phyloP scores from a whole-genome alignment of 2,113 vertebrate species.

The Misgurnus anguillicaudatus region DNA sequence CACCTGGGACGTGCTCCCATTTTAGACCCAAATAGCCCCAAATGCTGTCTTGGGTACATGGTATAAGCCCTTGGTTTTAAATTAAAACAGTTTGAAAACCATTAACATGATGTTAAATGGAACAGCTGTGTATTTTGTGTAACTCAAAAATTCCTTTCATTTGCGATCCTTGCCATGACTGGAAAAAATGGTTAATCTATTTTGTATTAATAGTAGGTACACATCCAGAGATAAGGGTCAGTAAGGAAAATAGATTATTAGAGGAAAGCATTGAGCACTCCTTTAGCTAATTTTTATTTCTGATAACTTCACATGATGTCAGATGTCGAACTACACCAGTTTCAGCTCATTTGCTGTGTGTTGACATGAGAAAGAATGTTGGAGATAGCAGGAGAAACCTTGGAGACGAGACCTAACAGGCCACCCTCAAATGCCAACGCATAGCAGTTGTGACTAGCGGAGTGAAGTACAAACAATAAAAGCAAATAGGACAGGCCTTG shows the following conservation, averaged over 20 bases:
- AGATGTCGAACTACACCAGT: background rate
- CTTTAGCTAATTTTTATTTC: background rate
- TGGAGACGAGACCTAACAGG: constrained; percentile 46
- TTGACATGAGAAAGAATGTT: constrained; percentile 22
- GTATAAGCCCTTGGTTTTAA: constrained; percentile 41
- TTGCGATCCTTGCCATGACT: background rate
- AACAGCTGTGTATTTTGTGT: background rate
- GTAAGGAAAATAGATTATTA: background rate
- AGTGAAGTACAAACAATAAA: constrained; percentile 16
- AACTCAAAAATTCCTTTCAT: background rate
- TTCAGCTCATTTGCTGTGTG: background rate
- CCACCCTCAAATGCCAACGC: constrained; percentile 1
- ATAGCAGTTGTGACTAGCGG: constrained; percentile 49
- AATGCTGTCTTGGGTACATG: constrained; percentile 21
- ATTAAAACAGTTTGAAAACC: constrained; percentile 14
- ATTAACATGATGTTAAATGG: background rate
- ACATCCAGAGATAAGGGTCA: background rate
- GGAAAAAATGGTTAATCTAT: background rate
- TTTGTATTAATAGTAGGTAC: constrained; percentile 29
- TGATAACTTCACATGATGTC: constrained; percentile 7
- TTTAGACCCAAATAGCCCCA: constrained; percentile 50
- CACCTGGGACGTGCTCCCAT: constrained; percentile 64
- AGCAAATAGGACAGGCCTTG: constrained; percentile 24
- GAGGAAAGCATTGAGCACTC: background rate
- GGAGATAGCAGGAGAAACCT: constrained; percentile 19